Percentiles rank a stretch among this genome's conserved stretches.
Conservation (phyloP, 2,888 invertebrate genomes). For the Priocnemis perturbator region DNA sequence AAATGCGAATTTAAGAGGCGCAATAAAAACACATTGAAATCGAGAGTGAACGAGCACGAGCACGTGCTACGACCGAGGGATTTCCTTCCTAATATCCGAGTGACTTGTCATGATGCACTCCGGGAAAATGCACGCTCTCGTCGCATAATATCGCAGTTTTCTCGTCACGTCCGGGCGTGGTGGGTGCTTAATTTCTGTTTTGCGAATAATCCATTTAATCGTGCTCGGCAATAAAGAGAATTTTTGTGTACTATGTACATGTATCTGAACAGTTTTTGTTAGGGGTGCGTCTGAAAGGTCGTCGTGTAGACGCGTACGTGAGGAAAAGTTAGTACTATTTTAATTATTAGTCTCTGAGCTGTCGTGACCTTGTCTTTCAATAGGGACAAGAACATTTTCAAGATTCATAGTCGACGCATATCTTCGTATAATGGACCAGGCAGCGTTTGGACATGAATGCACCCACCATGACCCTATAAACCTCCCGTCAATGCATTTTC, state of each 20-base stretch:
- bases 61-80: slow-evolving; percentile 63
- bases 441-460: slow-evolving; percentile 14
- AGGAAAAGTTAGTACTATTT: no score
- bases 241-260: no score
- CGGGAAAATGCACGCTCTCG: slow-evolving; percentile 1
- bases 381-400: slow-evolving; percentile 17
- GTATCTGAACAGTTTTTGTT: no score
- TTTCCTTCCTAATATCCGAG: slow-evolving; percentile 50
- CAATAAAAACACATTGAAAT: slow-evolving; percentile 76
- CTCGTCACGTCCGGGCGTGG: no score
- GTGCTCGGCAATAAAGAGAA: no score
- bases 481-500: slow-evolving; percentile 32
- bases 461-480: slow-evolving; percentile 51
- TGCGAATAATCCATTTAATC: no score
- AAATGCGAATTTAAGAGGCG: slow-evolving; percentile 76
- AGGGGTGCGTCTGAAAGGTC: no score
- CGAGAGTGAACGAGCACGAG: slow-evolving; percentile 73
- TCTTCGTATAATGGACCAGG: slow-evolving; percentile 13
- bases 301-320: no score
- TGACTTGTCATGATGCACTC: slow-evolving; percentile 10
- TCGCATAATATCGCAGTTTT: no score
- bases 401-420: slow-evolving; percentile 23
- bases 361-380: slow-evolving; percentile 1
- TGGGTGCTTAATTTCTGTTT: no score
- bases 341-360: no score